These are phyloP conservation scores for Sigmodon hispidus DNA, from an alignment of 2,113 vertebrate genomes.

Conservation along the genomic window DNA sequence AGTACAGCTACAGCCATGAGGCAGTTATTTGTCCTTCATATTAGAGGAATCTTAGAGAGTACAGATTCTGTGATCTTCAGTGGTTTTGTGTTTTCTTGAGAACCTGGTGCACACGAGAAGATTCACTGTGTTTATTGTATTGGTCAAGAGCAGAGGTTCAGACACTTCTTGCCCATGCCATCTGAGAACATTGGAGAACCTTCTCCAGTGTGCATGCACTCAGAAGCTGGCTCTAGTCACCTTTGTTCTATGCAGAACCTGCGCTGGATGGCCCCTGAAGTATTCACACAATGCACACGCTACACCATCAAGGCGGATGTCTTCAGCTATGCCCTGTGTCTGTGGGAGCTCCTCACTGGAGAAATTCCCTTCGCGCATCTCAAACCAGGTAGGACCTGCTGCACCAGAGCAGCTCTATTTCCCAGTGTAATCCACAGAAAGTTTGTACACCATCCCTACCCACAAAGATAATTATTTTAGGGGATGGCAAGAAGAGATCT, in stretches of 20 bases:
- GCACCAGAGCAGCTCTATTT: neutral
- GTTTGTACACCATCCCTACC: neutral
- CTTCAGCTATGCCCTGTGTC: slow-evolving; percentile 96
- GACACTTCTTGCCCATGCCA: no score
- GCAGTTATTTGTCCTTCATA: neutral
- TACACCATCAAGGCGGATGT: slow-evolving; percentile 97
- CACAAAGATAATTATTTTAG: neutral
- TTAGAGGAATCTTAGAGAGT: neutral
- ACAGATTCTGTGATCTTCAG: neutral
- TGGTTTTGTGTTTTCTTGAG: neutral
- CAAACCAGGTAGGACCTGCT: slow-evolving; percentile 91
- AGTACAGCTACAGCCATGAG: neutral
- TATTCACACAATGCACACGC: slow-evolving; percentile 95
- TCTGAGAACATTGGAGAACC: neutral
- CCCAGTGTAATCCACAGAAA: neutral
- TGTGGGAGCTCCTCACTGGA: slow-evolving; percentile 95
- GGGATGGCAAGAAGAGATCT: neutral
- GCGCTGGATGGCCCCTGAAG: slow-evolving; percentile 97
- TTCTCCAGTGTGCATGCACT: neutral
- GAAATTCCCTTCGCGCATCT: slow-evolving; percentile 96
- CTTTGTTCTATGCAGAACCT: slow-evolving; percentile 87
- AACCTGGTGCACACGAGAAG: neutral
- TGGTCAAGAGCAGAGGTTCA: neutral
- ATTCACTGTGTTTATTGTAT: neutral
- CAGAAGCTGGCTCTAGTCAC: neutral